Percentiles rank a stretch among this genome's conserved stretches.
phyloP scores from a whole-genome alignment of 2,888 invertebrate species.

The Automeris io region DNA sequence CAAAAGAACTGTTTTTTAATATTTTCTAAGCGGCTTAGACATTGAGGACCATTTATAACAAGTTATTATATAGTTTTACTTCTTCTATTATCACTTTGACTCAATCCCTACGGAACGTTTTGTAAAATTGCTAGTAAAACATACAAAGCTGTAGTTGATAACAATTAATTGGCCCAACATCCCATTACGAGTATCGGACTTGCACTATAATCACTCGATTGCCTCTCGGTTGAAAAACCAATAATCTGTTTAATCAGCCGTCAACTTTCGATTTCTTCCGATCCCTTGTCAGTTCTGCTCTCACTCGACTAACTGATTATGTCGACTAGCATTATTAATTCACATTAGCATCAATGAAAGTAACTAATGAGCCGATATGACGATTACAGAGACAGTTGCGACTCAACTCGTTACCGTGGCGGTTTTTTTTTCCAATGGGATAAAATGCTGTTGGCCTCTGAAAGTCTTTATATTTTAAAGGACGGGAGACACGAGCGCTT shows the following conservation, averaged over 20 bases:
- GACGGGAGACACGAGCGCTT: too few relatives aligned
- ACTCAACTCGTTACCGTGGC: too few relatives aligned
- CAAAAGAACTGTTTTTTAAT: too few relatives aligned
- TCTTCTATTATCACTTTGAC: too few relatives aligned
- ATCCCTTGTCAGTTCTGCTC: constrained; percentile 5
- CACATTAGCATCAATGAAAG: constrained; percentile 1
- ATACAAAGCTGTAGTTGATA: background rate
- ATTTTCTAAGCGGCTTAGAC: too few relatives aligned
- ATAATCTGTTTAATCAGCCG: constrained; percentile 9
- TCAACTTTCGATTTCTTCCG: constrained; percentile 11
- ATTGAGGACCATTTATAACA: too few relatives aligned
- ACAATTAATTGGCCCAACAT: constrained; percentile 7
- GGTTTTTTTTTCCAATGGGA: too few relatives aligned
- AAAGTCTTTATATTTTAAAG: too few relatives aligned
- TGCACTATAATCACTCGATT: background rate
- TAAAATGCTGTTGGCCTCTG: too few relatives aligned
- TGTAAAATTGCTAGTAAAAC: background rate
- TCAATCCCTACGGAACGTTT: background rate
- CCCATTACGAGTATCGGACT: constrained; percentile 5
- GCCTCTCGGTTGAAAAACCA: constrained; percentile 6
- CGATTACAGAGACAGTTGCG: too few relatives aligned
- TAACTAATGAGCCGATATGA: background rate
- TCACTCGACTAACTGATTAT: constrained; percentile 1
- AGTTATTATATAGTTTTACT: too few relatives aligned
- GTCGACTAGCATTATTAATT: background rate